These are phyloP conservation scores for Rhagologus leucostigma DNA, from an alignment of 2,113 vertebrate genomes.

Conservation along the genomic window DNA sequence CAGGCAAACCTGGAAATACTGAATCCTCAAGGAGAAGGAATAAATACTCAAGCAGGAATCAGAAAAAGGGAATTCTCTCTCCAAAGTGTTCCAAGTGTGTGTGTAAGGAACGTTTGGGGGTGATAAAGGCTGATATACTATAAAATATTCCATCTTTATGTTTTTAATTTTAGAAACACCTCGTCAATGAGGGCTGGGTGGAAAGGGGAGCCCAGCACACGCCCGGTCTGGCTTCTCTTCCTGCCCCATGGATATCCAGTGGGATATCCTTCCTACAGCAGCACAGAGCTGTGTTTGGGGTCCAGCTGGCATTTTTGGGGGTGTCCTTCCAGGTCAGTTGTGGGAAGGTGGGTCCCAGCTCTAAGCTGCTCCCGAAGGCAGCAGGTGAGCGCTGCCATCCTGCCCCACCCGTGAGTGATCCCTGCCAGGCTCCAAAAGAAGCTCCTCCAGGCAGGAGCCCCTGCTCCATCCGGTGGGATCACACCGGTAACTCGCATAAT, in stretches of 20 bases:
- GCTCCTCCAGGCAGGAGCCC: not conserved
- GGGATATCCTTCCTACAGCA: not conserved
- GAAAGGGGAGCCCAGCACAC: not conserved
- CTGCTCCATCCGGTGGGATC: not conserved
- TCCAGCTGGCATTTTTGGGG: not conserved
- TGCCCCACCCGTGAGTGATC: not conserved
- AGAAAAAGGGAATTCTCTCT: not conserved
- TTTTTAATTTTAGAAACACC: not conserved
- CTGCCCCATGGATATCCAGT: not conserved
- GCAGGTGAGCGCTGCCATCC: not conserved
- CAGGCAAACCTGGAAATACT: not conserved
- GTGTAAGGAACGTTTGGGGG: not conserved
- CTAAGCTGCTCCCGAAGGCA: not conserved
- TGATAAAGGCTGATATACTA: not conserved
- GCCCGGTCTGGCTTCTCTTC: not conserved
- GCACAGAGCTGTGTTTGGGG: not conserved
- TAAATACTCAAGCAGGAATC: not conserved
- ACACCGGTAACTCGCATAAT: not conserved
- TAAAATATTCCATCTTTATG: not conserved
- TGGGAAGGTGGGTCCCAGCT: not conserved
- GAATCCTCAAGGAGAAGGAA: not conserved
- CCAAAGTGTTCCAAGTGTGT: rapidly evolving
- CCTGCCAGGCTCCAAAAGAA: not conserved
- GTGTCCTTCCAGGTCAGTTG: not conserved
- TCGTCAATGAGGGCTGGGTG: not conserved